These are phyloP conservation scores for Drosophila fungiperda DNA, from an alignment of 2,888 invertebrate species.

Conservation along the genomic window DNA sequence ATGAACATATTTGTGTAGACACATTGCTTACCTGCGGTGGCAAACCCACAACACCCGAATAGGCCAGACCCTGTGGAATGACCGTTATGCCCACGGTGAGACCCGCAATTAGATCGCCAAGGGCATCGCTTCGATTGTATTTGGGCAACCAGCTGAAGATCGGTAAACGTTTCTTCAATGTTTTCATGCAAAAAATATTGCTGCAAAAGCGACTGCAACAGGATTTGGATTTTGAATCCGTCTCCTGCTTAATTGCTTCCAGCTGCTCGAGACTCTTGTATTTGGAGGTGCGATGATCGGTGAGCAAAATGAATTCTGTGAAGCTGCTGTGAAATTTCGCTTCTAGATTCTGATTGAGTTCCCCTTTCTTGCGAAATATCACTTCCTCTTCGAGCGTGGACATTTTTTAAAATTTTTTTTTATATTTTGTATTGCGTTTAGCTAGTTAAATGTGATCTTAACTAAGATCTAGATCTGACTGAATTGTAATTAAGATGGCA, in stretches of 20 bases:
- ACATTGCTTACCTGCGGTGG: constrained; percentile 87
- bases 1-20: background rate
- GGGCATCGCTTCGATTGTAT: constrained; percentile 89
- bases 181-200: constrained; percentile 88
- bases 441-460: constrained; percentile 18
- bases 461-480: constrained; percentile 28
- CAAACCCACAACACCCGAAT: constrained; percentile 91
- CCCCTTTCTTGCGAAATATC: constrained; percentile 69
- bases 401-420: constrained; percentile 47
- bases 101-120: constrained; percentile 96
- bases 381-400: constrained; percentile 77
- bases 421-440: background rate
- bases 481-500: constrained; percentile 30
- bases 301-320: constrained; percentile 82
- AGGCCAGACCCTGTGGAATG: constrained; percentile 93
- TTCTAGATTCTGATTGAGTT: constrained; percentile 72
- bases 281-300: constrained; percentile 80
- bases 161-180: constrained; percentile 90
- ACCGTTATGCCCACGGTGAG: constrained; percentile 92
- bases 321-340: constrained; percentile 78
- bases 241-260: constrained; percentile 47
- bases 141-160: constrained; percentile 91
- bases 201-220: constrained; percentile 67
- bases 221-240: constrained; percentile 10
- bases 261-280: constrained; percentile 74